Evolutionary conservation across 1,140 invertebrate genomes (phyloP).

Genomic region (Diabrotica undecimpunctata): DNA sequence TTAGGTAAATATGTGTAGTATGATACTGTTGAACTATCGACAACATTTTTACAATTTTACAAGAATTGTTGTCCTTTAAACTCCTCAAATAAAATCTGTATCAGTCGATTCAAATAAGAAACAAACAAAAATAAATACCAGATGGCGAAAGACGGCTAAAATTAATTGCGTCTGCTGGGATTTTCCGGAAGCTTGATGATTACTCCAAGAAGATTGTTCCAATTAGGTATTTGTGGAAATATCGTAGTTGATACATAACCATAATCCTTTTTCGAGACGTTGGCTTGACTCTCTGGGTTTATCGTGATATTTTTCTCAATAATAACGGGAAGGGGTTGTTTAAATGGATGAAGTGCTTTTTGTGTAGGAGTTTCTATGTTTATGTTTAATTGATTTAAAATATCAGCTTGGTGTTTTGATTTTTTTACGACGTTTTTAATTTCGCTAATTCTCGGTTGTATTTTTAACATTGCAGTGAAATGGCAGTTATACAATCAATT

Average conservation of each 20-base stretch:
- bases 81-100: no score
- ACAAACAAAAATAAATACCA: neutral
- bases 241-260: slow-evolving; percentile 19
- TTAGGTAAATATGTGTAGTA: no score
- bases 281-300: neutral
- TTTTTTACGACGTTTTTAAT: no score
- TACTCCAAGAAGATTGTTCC: slow-evolving; percentile 38
- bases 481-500: no score
- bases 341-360: no score
- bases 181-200: slow-evolving; percentile 20
- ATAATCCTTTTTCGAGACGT: slow-evolving; percentile 23
- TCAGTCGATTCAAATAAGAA: neutral
- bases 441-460: no score
- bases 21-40: no score
- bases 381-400: neutral
- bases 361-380: neutral
- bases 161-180: slow-evolving; percentile 31
- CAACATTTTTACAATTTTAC: no score
- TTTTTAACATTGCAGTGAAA: no score
- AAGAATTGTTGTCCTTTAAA: no score
- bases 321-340: no score
- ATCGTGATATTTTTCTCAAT: no score
- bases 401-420: neutral
- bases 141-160: slow-evolving; percentile 3
- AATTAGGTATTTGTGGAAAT: slow-evolving; percentile 38